Conservation (phyloP, 2,113 vertebrate species). For the Clinocottus analis region DNA sequence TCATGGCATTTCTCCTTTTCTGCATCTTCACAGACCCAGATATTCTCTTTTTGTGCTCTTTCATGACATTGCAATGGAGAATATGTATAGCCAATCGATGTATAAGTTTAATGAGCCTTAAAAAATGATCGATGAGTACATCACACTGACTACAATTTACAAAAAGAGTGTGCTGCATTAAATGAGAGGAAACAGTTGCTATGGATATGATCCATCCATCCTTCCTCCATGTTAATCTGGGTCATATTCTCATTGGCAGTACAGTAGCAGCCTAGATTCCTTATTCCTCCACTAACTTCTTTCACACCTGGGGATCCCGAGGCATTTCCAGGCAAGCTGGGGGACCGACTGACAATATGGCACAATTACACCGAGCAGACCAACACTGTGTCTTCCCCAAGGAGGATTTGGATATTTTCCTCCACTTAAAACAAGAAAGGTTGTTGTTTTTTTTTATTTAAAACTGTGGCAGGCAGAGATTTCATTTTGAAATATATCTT, state of each 20-base stretch:
- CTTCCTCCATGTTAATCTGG: conserved; percentile 47
- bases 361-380: conserved; percentile 39
- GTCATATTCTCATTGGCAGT: conserved; percentile 37
- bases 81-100: conserved; percentile 12
- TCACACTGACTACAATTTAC: conserved; percentile 25
- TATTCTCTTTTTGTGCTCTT: conserved; percentile 24
- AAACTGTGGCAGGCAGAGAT: neutral
- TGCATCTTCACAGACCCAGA: conserved; percentile 5
- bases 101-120: conserved; percentile 13
- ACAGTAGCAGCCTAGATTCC: conserved; percentile 27
- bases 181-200: conserved; percentile 38
- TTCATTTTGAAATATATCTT: neutral
- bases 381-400: conserved; percentile 5
- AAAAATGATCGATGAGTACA: conserved; percentile 27
- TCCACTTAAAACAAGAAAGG: neutral
- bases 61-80: neutral
- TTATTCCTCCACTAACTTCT: conserved; percentile 32
- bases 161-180: conserved; percentile 28
- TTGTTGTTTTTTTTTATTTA: neutral
- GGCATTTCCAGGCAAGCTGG: conserved; percentile 25
- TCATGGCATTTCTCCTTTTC: neutral
- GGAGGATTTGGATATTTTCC: conserved; percentile 13
- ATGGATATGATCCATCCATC: conserved; percentile 32
- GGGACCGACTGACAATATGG: conserved; percentile 28
- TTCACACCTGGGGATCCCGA: conserved; percentile 34